Conservation (phyloP, 1,140 invertebrate species). For the Chymomyza costata region DNA sequence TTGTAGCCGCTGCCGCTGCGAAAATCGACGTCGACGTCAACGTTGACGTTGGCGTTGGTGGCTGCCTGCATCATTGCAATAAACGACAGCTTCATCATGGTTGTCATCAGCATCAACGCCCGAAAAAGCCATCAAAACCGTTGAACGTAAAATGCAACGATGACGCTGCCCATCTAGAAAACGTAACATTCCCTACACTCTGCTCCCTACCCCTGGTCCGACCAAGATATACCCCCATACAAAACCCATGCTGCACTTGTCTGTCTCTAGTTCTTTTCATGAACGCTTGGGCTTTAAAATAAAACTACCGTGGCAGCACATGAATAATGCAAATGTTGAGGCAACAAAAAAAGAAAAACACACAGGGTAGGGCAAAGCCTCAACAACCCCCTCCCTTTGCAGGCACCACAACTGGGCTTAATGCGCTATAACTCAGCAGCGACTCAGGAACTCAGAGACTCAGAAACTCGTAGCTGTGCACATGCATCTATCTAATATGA, state of each 20-base stretch:
- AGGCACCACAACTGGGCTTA: slow-evolving; percentile 42
- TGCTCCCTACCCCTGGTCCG: neutral
- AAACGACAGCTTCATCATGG: slow-evolving; percentile 59
- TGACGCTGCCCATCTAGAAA: slow-evolving; percentile 11
- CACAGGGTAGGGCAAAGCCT: neutral
- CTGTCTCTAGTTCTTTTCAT: slow-evolving; percentile 49
- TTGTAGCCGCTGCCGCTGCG: too few relatives aligned
- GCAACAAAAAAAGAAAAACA: slow-evolving; percentile 14
- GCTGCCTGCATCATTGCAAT: slow-evolving; percentile 19
- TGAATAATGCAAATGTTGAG: slow-evolving; percentile 65
- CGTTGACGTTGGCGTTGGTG: slow-evolving; percentile 21
- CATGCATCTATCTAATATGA: slow-evolving; percentile 65
- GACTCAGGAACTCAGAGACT: slow-evolving; percentile 15
- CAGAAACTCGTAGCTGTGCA: neutral
- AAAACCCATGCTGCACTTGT: slow-evolving; percentile 48
- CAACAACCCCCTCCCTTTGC: neutral
- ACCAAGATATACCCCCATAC: neutral
- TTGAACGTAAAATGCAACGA: slow-evolving; percentile 58
- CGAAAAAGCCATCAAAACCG: slow-evolving; percentile 62
- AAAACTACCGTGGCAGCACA: slow-evolving; percentile 57
- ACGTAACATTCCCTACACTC: slow-evolving; percentile 6
- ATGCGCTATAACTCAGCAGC: slow-evolving; percentile 57
- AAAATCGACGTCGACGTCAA: too few relatives aligned
- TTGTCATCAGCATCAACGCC: slow-evolving; percentile 58
- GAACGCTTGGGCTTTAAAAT: slow-evolving; percentile 60